phyloP scores from a whole-genome alignment of 2,113 vertebrate species.

The Melanerpes formicivorus region DNA sequence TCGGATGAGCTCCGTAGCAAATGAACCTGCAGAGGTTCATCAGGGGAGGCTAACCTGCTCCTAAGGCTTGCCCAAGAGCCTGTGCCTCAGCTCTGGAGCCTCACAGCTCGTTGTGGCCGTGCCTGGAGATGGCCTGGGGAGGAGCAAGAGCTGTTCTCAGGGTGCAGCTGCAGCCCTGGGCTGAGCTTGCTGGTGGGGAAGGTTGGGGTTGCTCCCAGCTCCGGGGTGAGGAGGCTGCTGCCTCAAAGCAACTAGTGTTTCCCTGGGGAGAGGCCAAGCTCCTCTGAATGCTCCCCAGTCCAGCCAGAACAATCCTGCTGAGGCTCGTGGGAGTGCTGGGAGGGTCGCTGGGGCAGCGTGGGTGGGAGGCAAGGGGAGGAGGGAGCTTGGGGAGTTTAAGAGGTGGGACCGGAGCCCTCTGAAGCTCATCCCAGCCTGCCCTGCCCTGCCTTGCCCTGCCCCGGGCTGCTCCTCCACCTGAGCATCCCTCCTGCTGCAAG shows the following conservation, averaged over 20 bases:
- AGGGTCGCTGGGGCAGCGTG: neutral
- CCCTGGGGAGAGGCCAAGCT: neutral
- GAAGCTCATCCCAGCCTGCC: neutral
- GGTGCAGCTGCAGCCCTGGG: neutral
- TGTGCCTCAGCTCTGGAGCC: neutral
- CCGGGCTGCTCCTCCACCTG: fast-evolving
- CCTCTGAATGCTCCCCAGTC: neutral
- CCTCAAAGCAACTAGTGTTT: conserved; percentile 22
- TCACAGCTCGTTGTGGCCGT: fast-evolving
- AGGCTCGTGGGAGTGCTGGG: neutral
- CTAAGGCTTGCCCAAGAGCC: neutral
- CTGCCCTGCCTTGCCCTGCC: neutral
- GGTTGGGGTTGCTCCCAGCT: neutral
- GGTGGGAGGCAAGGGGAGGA: neutral
- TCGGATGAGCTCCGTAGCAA: fast-evolving
- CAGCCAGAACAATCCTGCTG: neutral
- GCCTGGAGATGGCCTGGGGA: neutral
- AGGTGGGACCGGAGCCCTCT: fast-evolving
- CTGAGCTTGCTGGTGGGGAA: neutral
- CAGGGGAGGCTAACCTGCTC: neutral
- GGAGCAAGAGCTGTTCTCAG: neutral
- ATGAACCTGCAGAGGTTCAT: fast-evolving
- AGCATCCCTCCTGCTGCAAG: fast-evolving
- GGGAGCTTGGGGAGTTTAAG: neutral
- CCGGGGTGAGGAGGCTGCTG: neutral